phyloP scores from a whole-genome alignment of 2,113 vertebrate species.

The Triplophysa tibetana region DNA sequence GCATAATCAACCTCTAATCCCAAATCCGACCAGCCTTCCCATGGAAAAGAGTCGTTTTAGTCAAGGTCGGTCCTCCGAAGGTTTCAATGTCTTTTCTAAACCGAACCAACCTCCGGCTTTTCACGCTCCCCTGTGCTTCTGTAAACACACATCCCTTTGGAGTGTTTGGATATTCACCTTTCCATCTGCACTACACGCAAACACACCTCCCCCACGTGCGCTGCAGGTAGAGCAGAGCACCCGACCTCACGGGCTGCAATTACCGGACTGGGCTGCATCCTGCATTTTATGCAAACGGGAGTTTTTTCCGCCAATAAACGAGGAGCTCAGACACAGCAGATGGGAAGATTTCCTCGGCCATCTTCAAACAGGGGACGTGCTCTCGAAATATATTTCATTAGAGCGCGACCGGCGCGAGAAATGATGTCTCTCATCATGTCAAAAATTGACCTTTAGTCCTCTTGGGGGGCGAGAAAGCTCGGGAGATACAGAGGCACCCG shows the following conservation, averaged over 20 bases:
- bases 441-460: conserved; percentile 59
- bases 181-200: conserved; percentile 21
- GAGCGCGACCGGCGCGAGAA: conserved; percentile 41
- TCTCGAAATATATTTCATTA: conserved; percentile 48
- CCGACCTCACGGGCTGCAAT: conserved; percentile 56
- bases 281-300: conserved; percentile 59
- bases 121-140: conserved; percentile 9
- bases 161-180: conserved; percentile 45
- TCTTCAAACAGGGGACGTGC: conserved; percentile 9
- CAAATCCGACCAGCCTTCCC: conserved; percentile 31
- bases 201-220: conserved; percentile 20
- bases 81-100: conserved; percentile 4
- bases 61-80: conserved; percentile 19
- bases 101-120: conserved; percentile 7
- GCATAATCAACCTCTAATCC: conserved; percentile 54
- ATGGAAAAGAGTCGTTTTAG: conserved; percentile 35
- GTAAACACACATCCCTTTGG: conserved; percentile 47
- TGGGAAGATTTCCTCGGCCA: not conserved
- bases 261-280: conserved; percentile 45
- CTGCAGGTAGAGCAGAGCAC: conserved; percentile 48
- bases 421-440: conserved; percentile 63
- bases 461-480: conserved; percentile 19
- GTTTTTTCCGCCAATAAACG: conserved; percentile 54
- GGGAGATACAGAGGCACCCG: conserved; percentile 32
- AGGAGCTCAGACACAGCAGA: conserved; percentile 40